These are phyloP conservation scores for Drosophila insularis DNA, from an alignment of 1,140 invertebrate species.

Conservation along the genomic window DNA sequence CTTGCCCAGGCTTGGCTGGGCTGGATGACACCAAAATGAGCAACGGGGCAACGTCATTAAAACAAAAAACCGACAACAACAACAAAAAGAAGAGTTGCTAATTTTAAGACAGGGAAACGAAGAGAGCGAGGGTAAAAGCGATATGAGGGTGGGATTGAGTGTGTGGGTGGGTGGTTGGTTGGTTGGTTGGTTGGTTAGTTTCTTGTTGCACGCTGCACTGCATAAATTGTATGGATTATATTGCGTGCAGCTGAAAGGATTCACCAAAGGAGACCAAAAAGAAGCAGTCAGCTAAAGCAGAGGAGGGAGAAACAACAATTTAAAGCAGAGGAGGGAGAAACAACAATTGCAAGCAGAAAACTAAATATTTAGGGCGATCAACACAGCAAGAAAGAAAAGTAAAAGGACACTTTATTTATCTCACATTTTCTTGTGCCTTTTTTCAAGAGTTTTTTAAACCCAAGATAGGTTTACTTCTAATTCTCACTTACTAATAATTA, in stretches of 20 bases:
- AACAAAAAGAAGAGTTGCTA: conserved; percentile 54
- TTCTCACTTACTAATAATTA: too few relatives aligned
- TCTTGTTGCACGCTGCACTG: conserved; percentile 59
- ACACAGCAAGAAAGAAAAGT: not conserved
- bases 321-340: not conserved
- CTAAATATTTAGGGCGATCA: conserved; percentile 57
- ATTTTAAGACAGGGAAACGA: conserved; percentile 53
- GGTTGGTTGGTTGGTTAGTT: conserved; percentile 11
- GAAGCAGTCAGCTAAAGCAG: not conserved
- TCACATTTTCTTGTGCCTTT: not conserved
- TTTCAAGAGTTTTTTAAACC: too few relatives aligned
- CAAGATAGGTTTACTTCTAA: too few relatives aligned
- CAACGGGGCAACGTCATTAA: conserved; percentile 52
- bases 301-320: conserved; percentile 37
- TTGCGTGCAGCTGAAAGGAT: conserved; percentile 74
- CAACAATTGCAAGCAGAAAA: conserved; percentile 59
- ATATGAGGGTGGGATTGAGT: conserved; percentile 1
- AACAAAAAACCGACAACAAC: conserved; percentile 57
- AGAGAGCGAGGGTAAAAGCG: conserved; percentile 22
- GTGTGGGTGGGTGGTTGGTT: conserved; percentile 19
- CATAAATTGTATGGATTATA: conserved; percentile 77
- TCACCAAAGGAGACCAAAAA: conserved; percentile 46
- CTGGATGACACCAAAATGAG: conserved; percentile 57
- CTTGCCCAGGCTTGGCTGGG: conserved; percentile 40
- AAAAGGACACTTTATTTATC: not conserved